Evolutionary conservation across 2,797 vertebrate genomes (phyloP), one percentile per base, ranked within the genome.

Genomic region (Hydrophis major): DNA sequence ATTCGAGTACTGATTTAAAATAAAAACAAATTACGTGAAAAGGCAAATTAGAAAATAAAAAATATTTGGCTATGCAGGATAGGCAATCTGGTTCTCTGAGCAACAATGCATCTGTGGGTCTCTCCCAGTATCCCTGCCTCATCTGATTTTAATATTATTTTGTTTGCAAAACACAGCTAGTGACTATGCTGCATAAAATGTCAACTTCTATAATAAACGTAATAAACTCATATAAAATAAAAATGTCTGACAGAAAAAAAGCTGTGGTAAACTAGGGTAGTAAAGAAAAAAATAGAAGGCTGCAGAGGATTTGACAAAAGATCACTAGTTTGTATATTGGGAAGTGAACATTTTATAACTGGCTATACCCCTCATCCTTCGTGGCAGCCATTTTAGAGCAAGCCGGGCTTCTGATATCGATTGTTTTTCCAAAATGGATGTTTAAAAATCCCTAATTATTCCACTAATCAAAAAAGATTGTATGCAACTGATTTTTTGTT

Each of bases 1-100:
- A 93, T 87, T 87, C 78, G 94, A 96, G 96, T 95, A 97, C 96
- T 95, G 96, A 97, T 95, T 96, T 96, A 96, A 88, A 95, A 95
- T 94, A 94, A 96, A 53, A 93, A 96, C 96, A 20, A 16, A 78
- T 37, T 88, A 25, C 6, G 25, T 4, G 2, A 78, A 93, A 91
- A 74, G 7, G 20, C n/a, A 14, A 28, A 28, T 59, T 88, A 74
- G 53, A 89, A 32, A 32, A 78, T 89, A 61, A 42, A 60, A 59
- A 91, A 91, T n/a, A 47, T 50, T 74, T 86, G 55, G 22, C 90
- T 25, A 47, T 83, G 37, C 37, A 83, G 74, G 74, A 47, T 83
- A 37, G n/a, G 56, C 37, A 89, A 94, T 93, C 87, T 87, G 91
- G 89, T 87, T 88, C 91, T 60, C 61, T 93, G 50, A 57, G 37